A percentile compares a stretch with the other conserved stretches of the same genome.
Conservation (phyloP, 2,888 invertebrate genomes). For the Spisula subtruncata region DNA sequence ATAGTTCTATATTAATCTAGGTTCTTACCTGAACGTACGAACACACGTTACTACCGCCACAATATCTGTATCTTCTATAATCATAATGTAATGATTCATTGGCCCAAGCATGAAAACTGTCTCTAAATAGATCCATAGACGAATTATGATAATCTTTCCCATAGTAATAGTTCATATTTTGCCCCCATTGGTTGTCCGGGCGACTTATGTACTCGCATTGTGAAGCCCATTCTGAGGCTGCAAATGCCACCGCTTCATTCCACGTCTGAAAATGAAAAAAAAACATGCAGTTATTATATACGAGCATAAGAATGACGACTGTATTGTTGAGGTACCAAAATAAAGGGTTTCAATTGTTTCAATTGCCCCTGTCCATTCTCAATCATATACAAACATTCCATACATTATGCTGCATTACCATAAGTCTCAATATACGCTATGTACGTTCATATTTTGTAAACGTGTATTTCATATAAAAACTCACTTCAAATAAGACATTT, state of each 20-base stretch:
- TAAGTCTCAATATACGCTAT: too few relatives aligned
- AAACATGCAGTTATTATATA: too few relatives aligned
- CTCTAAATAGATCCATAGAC: conserved; percentile 52
- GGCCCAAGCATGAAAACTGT: conserved; percentile 67
- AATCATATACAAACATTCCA: too few relatives aligned
- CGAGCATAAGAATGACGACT: too few relatives aligned
- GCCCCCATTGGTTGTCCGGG: conserved; percentile 72
- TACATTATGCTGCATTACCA: too few relatives aligned
- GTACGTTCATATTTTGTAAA: too few relatives aligned
- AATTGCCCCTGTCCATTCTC: too few relatives aligned
- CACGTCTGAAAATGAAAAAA: conserved; percentile 68
- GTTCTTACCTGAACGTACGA: conserved; percentile 71
- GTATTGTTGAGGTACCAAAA: too few relatives aligned
- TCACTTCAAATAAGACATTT: too few relatives aligned
- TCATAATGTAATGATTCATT: conserved; percentile 66
- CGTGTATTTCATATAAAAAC: too few relatives aligned
- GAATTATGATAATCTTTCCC: conserved; percentile 56
- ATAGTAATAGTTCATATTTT: conserved; percentile 71
- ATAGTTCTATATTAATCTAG: neutral
- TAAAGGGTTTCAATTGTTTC: too few relatives aligned
- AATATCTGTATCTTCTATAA: conserved; percentile 61
- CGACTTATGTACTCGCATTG: conserved; percentile 71
- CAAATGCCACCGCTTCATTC: conserved; percentile 70
- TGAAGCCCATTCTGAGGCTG: conserved; percentile 70
- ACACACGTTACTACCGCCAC: conserved; percentile 67